A percentile compares a stretch with the other conserved stretches of the same genome.
Conservation (phyloP, 2,797 vertebrate genomes). For the Tarsius wallacei region DNA sequence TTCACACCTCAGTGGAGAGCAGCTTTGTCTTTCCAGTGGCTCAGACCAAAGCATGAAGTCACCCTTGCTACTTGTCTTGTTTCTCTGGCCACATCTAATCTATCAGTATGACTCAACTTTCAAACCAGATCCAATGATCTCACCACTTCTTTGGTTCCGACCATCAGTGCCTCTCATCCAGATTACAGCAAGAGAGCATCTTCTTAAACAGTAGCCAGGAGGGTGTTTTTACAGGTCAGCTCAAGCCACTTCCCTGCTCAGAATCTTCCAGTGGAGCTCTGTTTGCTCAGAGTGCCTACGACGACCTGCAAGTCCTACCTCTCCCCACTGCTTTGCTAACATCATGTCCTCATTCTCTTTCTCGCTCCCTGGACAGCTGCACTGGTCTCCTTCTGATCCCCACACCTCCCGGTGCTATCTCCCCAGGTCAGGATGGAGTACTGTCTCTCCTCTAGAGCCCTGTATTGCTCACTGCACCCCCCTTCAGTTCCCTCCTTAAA, state of each 20-base stretch:
- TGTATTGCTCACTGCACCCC: neutral
- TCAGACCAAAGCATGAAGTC: neutral
- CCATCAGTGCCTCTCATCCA: neutral
- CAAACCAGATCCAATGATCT: neutral
- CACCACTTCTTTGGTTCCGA: neutral
- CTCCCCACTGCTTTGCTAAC: no score
- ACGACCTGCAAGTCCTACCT: neutral
- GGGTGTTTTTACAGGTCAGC: neutral
- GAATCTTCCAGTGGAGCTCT: neutral
- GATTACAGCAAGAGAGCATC: no score
- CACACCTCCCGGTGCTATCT: no score
- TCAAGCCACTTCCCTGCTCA: no score
- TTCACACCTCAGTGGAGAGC: neutral
- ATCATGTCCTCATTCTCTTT: no score
- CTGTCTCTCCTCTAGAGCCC: neutral
- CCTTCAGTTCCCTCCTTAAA: neutral
- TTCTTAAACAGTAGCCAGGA: neutral
- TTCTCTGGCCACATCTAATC: no score
- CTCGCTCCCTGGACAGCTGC: neutral
- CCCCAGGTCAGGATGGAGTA: neutral
- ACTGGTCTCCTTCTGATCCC: neutral
- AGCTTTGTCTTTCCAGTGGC: neutral
- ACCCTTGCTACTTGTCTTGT: neutral
- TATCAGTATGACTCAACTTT: neutral
- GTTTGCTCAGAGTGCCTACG: neutral